Base-by-base conservation (phyloP, 2,113 vertebrate species). In the Colinus virginianus region DNA sequence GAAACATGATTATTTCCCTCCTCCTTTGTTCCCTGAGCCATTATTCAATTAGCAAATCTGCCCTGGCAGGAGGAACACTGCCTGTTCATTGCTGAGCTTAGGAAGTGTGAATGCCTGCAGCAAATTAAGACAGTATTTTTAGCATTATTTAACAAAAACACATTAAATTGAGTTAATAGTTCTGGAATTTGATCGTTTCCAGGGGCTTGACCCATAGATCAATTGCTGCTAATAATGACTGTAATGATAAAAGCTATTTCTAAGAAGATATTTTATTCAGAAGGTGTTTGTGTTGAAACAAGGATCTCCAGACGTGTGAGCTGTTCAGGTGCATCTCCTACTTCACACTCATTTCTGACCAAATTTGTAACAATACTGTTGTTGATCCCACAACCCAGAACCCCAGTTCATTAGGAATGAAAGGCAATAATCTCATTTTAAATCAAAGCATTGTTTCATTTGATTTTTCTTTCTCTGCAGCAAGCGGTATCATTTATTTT, bases 11-110 rank as follows among this genome's bases (percentile, higher is more conserved):
- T 70, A 48, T 91, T 94, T 89, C 84, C 53, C 80, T 84, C 43
- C 16, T 81, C n/a, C 85, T 94, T 93, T 95, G 67, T 90, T 93
- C 67, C 58, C 59, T 3, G 32, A 51, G 32, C 75, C 81, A 85
- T 86, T 77, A 83, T 89, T 77, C 81, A 85, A 87, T 77, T 36
- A 74, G 32, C 34, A 92, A 79, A 90, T 66, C 63, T 26, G 13
- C 46, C 26, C 61, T 67, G 46, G 3, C 9, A 30, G 59, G 15
- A 48, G 45, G n/a, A 58, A 78, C 88, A 10, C 14, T 48, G 28
- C 63, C 32, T 38, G 87, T 75, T 36, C 1, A 3, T 36, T 46
- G 45, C 51, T 84, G 68, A 18, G 76, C 34, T 42, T 43, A 34
- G 32, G 56, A 94, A 79, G 13, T 36, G 55, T 67, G 43, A 87